Base-by-base conservation (phyloP, 2,888 invertebrate species). In the Thumatha senex region DNA sequence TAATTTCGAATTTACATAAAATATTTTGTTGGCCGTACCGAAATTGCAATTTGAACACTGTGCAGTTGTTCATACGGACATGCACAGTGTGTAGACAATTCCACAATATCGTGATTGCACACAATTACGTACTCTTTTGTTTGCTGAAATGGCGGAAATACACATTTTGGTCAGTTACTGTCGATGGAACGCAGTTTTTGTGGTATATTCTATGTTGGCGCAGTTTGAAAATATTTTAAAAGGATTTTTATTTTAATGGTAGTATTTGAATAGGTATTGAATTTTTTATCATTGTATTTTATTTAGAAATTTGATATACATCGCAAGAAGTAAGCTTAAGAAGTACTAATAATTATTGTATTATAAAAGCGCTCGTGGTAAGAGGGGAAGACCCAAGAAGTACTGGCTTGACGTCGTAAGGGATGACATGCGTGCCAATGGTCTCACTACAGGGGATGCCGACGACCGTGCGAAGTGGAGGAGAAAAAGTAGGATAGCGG, bases 1-100 rank as follows among this genome's bases (percentile, higher is more conserved):
- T 54, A 44, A 53, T 65, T 61, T 45, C 30, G 29, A 30, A 64
- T 63, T 61, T 58, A 55, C 53, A 63, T 63, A 42, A 47, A 39
- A 35, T 50, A 34, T 24, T 33, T 24, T 51, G 42, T 48, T 43
- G 30, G 42, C 11, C 15, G 40, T 4, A 42, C 54, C 13, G 8
- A 58, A 58, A 56, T 45, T 41, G 49, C 54, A 44, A 46, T 45
- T 30, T 50, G 47, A 47, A 31, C 51, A 64, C 15, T 51, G 38
- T 54, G 40, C 56, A 58, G 33, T 48, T 41, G 31, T 31, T 12
- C 45, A 42, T 42, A 46, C 39, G n/a, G 36, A 14, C 18, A 31
- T 48, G 50, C 49, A 46, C 30, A 41, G 39, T 51, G 60, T 54
- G 48, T 53, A 40, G 52, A 48, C 58, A 59, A 65, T 61, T 54